phyloP scores from a whole-genome alignment of 2,113 vertebrate species.

The Climacteris rufus region DNA sequence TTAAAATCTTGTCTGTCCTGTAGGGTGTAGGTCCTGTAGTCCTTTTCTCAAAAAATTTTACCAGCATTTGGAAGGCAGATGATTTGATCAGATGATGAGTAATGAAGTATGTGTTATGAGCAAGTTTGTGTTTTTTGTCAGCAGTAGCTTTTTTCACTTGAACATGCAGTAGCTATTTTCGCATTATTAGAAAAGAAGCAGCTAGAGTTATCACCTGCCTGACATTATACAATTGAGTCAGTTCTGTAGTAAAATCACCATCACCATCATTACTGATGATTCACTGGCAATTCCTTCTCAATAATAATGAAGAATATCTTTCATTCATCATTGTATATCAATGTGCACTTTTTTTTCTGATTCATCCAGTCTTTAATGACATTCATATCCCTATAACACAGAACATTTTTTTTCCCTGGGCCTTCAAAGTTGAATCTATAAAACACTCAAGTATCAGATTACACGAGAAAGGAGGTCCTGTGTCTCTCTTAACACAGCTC shows the following conservation, averaged over 20 bases:
- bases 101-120: not conserved
- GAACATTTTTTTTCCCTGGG: not conserved
- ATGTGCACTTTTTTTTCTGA: conserved; percentile 1
- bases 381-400: conserved; percentile 17
- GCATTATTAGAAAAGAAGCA: not conserved
- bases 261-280: not conserved
- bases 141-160: not conserved
- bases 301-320: not conserved
- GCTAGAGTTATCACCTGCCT: not conserved
- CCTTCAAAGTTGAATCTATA: not conserved
- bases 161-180: not conserved
- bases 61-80: not conserved
- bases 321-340: not conserved
- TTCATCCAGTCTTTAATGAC: conserved; percentile 17
- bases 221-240: not conserved
- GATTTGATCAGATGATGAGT: not conserved
- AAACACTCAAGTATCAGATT: not conserved
- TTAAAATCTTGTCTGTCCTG: not conserved
- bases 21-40: no score
- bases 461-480: not conserved
- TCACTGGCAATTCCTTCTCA: not conserved
- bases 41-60: not conserved
- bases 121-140: not conserved
- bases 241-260: conserved; percentile 15
- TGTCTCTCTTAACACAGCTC: not conserved